These are phyloP conservation scores for Trachops cirrhosus DNA, from an alignment of 2,797 vertebrate genomes.

Conservation along the genomic window DNA sequence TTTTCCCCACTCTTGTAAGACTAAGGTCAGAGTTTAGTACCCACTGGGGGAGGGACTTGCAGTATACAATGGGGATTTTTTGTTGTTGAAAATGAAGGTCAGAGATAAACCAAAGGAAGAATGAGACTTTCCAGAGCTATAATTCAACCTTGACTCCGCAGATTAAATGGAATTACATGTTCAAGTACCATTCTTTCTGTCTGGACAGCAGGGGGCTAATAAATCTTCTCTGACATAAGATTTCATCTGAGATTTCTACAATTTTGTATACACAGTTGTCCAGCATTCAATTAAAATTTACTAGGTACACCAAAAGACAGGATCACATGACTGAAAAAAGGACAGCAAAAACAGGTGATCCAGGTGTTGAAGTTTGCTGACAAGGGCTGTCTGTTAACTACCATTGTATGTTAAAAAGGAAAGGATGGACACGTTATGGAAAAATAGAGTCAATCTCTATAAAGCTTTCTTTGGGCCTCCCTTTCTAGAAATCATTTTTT, in stretches of 20 bases:
- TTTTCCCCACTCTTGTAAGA: neutral
- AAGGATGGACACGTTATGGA: neutral
- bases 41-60: neutral
- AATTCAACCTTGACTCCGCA: neutral
- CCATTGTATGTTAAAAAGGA: neutral
- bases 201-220: neutral
- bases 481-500: neutral
- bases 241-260: neutral
- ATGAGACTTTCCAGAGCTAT: neutral
- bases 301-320: neutral
- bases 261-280: neutral
- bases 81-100: conserved; percentile 3
- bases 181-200: neutral
- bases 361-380: neutral
- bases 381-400: neutral
- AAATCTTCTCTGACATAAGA: neutral
- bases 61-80: neutral
- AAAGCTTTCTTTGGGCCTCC: neutral
- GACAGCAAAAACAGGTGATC: neutral
- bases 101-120: neutral
- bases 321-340: neutral
- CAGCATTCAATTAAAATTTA: neutral
- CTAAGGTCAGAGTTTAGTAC: neutral
- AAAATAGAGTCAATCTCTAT: neutral
- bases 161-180: neutral